Percentiles rank a stretch among this genome's conserved stretches.
phyloP scores from a whole-genome alignment of 2,888 invertebrate species.

The Brenthis hecate region DNA sequence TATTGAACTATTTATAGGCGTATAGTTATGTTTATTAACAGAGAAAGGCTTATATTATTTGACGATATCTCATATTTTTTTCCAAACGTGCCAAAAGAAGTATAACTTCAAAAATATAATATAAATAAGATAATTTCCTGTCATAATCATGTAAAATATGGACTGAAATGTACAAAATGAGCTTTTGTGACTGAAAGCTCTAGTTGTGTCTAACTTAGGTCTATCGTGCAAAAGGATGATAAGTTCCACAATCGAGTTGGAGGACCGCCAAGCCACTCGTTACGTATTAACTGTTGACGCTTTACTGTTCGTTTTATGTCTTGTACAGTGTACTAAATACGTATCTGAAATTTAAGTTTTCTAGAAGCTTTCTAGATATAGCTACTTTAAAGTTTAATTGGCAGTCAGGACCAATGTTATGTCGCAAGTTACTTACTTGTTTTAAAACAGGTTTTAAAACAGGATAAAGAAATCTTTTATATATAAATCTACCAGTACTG shows the following conservation, averaged over 20 bases:
- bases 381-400: no score
- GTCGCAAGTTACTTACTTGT: no score
- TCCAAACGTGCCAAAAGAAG: no score
- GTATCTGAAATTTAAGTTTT: background rate
- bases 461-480: background rate
- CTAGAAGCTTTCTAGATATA: no score
- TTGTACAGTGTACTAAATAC: background rate
- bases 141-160: constrained; percentile 12
- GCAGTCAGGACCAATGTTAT: no score
- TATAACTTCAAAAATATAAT: no score
- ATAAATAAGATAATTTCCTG: background rate
- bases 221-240: constrained; percentile 22
- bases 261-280: constrained; percentile 24
- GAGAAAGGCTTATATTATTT: no score
- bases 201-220: constrained; percentile 7
- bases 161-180: constrained; percentile 4
- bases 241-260: constrained; percentile 26
- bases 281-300: constrained; percentile 28
- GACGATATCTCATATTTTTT: no score
- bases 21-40: no score
- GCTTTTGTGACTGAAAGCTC: constrained; percentile 5
- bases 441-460: no score
- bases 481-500: background rate
- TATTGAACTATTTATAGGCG: constrained; percentile 10
- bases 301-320: constrained; percentile 18